Evolutionary conservation across 2,797 vertebrate species (phyloP).

Genomic region (Clarias pachynema): DNA sequence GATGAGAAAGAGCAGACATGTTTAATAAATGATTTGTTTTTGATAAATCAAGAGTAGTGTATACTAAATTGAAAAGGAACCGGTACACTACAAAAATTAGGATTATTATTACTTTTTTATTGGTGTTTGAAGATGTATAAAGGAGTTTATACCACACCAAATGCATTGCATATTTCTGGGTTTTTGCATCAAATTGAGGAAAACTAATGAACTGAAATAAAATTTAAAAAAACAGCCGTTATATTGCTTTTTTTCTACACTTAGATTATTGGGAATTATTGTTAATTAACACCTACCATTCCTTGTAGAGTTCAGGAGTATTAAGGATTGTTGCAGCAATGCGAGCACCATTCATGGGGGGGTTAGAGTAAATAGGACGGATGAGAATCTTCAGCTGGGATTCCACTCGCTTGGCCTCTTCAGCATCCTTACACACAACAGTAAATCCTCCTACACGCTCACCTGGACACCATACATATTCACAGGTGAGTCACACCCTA

Average conservation of each 20-base stretch:
- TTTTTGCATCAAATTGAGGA: neutral
- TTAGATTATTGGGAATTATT: neutral
- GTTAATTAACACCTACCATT: slow-evolving; percentile 74
- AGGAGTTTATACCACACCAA: neutral
- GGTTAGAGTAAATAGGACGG: slow-evolving; percentile 97
- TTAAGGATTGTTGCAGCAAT: slow-evolving; percentile 90
- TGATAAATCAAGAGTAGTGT: neutral
- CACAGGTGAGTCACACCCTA: neutral
- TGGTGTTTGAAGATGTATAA: neutral
- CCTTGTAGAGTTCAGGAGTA: slow-evolving; percentile 84
- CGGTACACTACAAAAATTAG: neutral
- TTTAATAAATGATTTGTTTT: neutral
- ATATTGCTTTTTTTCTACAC: neutral
- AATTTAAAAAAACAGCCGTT: no score
- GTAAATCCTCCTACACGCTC: slow-evolving; percentile 96
- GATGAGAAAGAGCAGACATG: neutral
- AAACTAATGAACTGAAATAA: neutral
- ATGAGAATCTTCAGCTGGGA: slow-evolving; percentile 98
- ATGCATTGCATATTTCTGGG: neutral
- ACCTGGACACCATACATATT: slow-evolving; percentile 71
- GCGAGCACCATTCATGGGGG: slow-evolving; percentile 92
- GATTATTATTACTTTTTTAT: neutral
- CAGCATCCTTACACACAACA: slow-evolving; percentile 85
- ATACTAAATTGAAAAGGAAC: neutral
- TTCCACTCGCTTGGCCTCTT: slow-evolving; percentile 94